Base-by-base conservation (phyloP, 2,797 vertebrate species). In the Aplochiton taeniatus region DNA sequence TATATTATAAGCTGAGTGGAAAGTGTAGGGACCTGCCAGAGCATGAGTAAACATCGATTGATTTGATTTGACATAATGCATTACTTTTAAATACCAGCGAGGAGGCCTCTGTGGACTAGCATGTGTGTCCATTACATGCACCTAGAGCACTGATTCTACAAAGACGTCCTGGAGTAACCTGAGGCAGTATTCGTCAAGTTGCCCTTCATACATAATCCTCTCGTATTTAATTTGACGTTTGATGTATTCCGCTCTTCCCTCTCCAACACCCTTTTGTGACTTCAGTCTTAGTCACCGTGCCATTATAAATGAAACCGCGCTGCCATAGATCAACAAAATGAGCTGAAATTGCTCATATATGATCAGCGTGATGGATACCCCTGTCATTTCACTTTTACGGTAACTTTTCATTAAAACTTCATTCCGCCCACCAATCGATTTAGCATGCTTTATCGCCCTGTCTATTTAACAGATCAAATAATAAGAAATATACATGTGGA, bases 301-400 rank as follows among this genome's bases (percentile, higher is more conserved):
- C 46, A 59, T 77, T 74, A 83, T 77, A 66, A 87, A 88, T 84
- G 65, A 80, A 58, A 69, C 54, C 54, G 31, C 5, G 10, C 65
- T 60, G 53, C 65, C 75, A 71, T 68, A 77, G 83, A 87, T 87
- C 83, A 87, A 69, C 68, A 19, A 63, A 85, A 82, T 65, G 60
- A 54, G 43, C 70, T 19, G 44, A 71, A 82, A 75, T 61, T 69
- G 66, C 78, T 77, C 78, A 47, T 46, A 72, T 61, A 69, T 79
- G 71, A 65, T 66, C 31, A 9, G 74, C 6, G 0, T 85, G 85
- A 88, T 82, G 47, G 66, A 88, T 87, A 63, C 41, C 9, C 66
- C n/a, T 43, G 77, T 80, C 87, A 67, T 18, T 69, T 57, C 6
- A 12, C 51, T 66, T 84, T 78, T 53, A 74, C 51, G 14, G 60